Percentiles rank a stretch among this genome's conserved stretches.
These are phyloP conservation scores for Drosophila leontia DNA, from an alignment of 1,140 invertebrate genomes.

Conservation along the genomic window DNA sequence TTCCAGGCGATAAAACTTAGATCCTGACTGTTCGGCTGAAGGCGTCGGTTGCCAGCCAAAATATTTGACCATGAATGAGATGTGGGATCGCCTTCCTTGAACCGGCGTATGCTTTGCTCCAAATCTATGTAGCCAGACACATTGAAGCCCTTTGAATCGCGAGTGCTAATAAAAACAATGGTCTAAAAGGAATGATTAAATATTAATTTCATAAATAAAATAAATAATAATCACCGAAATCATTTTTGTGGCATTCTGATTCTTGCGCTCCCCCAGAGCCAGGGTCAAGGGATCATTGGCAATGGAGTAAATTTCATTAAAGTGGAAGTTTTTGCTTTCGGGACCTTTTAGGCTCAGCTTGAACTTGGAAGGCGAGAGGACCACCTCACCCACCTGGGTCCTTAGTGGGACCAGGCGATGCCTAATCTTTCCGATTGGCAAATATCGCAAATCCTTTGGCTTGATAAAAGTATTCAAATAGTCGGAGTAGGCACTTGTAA, in stretches of 20 bases:
- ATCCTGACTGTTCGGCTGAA: constrained; percentile 15
- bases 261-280: constrained; percentile 12
- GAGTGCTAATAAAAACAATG: constrained; percentile 36
- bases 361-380: constrained; percentile 20
- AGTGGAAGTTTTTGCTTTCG: not conserved
- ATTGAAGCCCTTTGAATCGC: constrained; percentile 22
- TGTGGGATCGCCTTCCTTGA: not conserved
- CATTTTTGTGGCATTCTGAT: constrained; percentile 3
- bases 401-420: not conserved
- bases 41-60: constrained; percentile 7
- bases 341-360: not conserved
- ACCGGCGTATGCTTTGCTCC: constrained; percentile 27
- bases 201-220: not conserved
- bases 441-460: constrained; percentile 15
- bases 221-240: constrained; percentile 19
- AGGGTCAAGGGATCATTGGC: constrained; percentile 16
- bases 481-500: not conserved
- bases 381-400: not conserved
- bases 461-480: constrained; percentile 25
- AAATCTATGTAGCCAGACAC: constrained; percentile 44
- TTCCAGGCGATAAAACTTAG: constrained; percentile 44
- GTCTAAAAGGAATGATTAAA: constrained; percentile 3
- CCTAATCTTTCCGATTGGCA: not conserved
- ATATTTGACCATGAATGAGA: constrained; percentile 20
- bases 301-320: not conserved